phyloP scores from a whole-genome alignment of 2,797 vertebrate genomes.

The Lepidocolaptes lacrymiger region DNA sequence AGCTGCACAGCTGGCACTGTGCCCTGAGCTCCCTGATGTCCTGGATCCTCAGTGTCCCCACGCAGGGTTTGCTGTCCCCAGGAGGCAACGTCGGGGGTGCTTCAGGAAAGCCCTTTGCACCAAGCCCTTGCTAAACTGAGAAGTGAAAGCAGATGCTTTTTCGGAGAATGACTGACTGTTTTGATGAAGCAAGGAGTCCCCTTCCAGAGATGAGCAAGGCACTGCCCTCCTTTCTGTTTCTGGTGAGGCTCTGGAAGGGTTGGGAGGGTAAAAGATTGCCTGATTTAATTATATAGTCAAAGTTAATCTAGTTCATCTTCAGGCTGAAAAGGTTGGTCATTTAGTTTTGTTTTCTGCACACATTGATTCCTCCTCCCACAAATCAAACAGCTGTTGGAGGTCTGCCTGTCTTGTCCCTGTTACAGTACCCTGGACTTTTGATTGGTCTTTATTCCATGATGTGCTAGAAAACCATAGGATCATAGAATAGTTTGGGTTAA shows the following conservation, averaged over 20 bases:
- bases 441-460: not conserved
- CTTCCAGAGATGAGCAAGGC: slow-evolving; percentile 49
- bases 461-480: not conserved
- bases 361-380: not conserved
- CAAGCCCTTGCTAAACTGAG: slow-evolving; percentile 7
- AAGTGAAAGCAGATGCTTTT: slow-evolving; percentile 47
- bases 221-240: slow-evolving; percentile 15
- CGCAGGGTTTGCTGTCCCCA: not conserved
- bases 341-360: not conserved
- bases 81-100: not conserved
- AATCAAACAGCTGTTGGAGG: not conserved
- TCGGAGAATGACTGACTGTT: slow-evolving; percentile 56
- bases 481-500: not conserved
- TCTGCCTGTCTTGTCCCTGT: not conserved
- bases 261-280: not conserved
- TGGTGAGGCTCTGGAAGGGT: not conserved
- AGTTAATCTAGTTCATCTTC: not conserved
- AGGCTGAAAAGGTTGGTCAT: not conserved
- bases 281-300: not conserved
- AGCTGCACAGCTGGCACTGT: not conserved
- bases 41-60: not conserved
- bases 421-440: not conserved
- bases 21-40: not conserved
- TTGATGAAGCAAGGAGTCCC: slow-evolving; percentile 69
- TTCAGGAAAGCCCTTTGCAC: slow-evolving; percentile 60